Evolutionary conservation across 2,888 invertebrate species (phyloP), one percentile per base, ranked within the genome.

Genomic region (Agonopterix arenella): DNA sequence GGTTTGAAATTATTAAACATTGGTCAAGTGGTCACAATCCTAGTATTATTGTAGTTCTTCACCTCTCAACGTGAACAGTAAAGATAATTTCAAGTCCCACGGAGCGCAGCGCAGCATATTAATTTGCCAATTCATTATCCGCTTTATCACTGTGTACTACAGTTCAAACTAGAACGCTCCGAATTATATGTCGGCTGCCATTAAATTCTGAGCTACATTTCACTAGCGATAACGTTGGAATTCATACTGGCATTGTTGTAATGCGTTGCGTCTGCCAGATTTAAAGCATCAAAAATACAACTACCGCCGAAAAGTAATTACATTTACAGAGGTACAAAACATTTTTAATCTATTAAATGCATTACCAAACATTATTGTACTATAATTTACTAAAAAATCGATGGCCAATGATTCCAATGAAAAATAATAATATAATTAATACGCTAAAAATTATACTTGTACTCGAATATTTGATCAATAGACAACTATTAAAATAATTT

Each of bases 341-440:
- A 36, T 44, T 48, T 48, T 48, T 79, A 79, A 61, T 69, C 78
- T 82, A 83, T 72, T 84, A 85, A 85, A 85, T 85, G 85, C 84
- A 82, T 68, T 66, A 76, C 72, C 70, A 64, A 71, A 69, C 56
- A 62, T 69, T n/a, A 75, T 83, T 84, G 82, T 82, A 85, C 83
- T 84, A 80, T 69, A 65, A 56, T 61, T 60, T 52, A 54, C 58
- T 62, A 36, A 43, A 28, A 45, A 49, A 46, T 63, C 57, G 61
- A 73, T 66, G 67, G 70, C 66, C 63, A 62, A 68, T 68, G 57
- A 65, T 60, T 52, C 11, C 43, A 11, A 43, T 11, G 41, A 44
- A 48, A 44, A 57, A 61, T 60, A 51, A 61, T 58, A 62, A 59
- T 28, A 28, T 58, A 55, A 57, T 40, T 53, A 54, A 55, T 54